Percentiles rank a stretch among this genome's conserved stretches.
Conservation (phyloP, 2,113 vertebrate genomes). For the Nycticorax nycticorax region DNA sequence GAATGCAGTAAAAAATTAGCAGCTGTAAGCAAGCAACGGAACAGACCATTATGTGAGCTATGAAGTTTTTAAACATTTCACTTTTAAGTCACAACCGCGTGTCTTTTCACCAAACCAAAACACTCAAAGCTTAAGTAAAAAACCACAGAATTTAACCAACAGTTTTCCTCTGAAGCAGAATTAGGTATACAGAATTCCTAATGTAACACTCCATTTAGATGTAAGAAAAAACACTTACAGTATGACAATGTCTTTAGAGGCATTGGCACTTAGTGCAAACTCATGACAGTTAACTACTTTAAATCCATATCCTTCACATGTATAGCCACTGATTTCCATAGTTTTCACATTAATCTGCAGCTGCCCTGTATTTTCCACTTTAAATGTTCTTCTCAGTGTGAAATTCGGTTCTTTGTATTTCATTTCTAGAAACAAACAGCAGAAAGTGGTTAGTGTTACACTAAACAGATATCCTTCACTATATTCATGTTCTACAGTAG, state of each 20-base stretch:
- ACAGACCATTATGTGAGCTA: background rate
- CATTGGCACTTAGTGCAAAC: slow-evolving; percentile 91
- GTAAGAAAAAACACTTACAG: slow-evolving; percentile 81
- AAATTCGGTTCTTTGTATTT: slow-evolving; percentile 93
- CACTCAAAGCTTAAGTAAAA: background rate
- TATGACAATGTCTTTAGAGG: slow-evolving; percentile 94
- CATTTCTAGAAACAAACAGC: slow-evolving; percentile 75
- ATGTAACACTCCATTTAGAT: background rate
- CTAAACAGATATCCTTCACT: background rate
- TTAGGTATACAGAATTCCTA: background rate
- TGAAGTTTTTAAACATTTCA: background rate
- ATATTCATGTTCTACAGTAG: background rate
- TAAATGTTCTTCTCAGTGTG: slow-evolving; percentile 91
- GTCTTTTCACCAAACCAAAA: background rate
- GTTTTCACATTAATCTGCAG: slow-evolving; percentile 88
- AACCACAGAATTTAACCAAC: background rate
- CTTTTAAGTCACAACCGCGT: background rate
- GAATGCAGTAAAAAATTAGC: background rate
- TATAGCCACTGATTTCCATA: slow-evolving; percentile 91
- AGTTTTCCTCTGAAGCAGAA: background rate
- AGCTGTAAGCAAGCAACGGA: background rate
- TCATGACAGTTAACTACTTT: slow-evolving; percentile 97
- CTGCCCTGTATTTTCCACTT: slow-evolving; percentile 92
- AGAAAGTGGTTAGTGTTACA: background rate
- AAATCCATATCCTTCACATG: slow-evolving; percentile 96